A percentile compares a stretch with the other conserved stretches of the same genome.
These are phyloP conservation scores for Burhinus bistriatus DNA, from an alignment of 2,113 vertebrate genomes.

Conservation along the genomic window DNA sequence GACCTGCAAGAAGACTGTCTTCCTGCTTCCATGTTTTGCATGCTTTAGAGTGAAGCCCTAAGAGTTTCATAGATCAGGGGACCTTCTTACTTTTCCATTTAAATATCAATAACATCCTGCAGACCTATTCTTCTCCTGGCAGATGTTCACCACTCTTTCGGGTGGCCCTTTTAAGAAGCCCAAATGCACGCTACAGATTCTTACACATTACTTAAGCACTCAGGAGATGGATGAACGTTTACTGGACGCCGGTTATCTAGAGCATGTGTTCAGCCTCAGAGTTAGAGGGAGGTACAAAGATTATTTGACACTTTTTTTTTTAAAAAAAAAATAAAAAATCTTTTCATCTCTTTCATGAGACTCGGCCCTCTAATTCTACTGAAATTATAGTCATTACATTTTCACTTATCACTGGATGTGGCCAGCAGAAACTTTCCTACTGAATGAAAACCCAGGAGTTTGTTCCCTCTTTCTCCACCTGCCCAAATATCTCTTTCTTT, in stretches of 20 bases:
- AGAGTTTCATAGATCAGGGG: neutral
- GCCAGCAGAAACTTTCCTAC: neutral
- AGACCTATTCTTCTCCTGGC: neutral
- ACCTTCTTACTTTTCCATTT: neutral
- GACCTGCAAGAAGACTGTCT: neutral
- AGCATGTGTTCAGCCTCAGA: neutral
- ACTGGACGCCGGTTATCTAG: neutral
- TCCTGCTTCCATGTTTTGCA: neutral
- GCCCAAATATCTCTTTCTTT: neutral
- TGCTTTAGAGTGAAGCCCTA: neutral
- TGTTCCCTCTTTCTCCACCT: neutral
- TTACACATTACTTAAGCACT: accelerated
- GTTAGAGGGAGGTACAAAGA: neutral
- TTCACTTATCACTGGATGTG: neutral
- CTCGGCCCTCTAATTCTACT: neutral
- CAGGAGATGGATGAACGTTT: neutral
- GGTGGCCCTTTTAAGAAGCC: neutral
- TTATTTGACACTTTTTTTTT: neutral
- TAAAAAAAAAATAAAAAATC: neutral
- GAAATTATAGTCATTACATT: neutral
- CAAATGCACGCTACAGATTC: neutral
- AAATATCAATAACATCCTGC: neutral
- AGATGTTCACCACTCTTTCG: neutral
- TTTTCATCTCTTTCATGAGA: neutral
- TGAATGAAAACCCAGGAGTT: neutral